Conservation (phyloP, 2,888 invertebrate genomes). For the Dromius quadrimaculatus region DNA sequence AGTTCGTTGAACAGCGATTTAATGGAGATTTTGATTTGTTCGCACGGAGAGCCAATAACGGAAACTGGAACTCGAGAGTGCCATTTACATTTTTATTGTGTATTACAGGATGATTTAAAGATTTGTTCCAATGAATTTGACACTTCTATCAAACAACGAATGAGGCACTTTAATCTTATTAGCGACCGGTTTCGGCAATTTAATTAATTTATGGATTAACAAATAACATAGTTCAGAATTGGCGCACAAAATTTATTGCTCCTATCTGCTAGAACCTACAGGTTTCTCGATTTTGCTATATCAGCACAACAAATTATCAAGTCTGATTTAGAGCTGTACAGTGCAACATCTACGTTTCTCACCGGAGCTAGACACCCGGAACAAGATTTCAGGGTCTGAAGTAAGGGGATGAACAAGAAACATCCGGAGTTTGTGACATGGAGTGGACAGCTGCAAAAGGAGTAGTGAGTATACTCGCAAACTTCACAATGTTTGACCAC, state of each 20-base stretch:
- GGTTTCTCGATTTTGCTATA: not conserved
- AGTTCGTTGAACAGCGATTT: conserved; percentile 18
- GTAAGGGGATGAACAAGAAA: not conserved
- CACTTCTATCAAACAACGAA: no score
- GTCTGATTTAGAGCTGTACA: conserved; percentile 9
- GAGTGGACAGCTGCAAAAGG: not conserved
- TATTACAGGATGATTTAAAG: conserved; percentile 11
- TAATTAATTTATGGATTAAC: no score
- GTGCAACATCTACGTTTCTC: conserved; percentile 24
- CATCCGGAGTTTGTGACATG: not conserved
- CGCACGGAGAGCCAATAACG: conserved; percentile 11
- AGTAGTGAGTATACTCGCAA: no score
- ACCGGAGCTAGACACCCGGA: conserved; percentile 3
- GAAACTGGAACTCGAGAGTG: conserved; percentile 20
- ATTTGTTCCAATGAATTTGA: no score
- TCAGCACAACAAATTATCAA: conserved; percentile 24
- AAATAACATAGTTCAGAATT: no score
- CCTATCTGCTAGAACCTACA: no score
- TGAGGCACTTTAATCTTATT: no score
- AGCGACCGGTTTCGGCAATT: no score
- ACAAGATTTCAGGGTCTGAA: not conserved
- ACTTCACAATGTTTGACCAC: no score
- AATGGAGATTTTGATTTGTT: conserved; percentile 35
- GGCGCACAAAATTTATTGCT: no score
- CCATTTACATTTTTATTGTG: conserved; percentile 35